Base-by-base conservation (phyloP, 1,140 invertebrate genomes). In the Penaeus vannamei region DNA sequence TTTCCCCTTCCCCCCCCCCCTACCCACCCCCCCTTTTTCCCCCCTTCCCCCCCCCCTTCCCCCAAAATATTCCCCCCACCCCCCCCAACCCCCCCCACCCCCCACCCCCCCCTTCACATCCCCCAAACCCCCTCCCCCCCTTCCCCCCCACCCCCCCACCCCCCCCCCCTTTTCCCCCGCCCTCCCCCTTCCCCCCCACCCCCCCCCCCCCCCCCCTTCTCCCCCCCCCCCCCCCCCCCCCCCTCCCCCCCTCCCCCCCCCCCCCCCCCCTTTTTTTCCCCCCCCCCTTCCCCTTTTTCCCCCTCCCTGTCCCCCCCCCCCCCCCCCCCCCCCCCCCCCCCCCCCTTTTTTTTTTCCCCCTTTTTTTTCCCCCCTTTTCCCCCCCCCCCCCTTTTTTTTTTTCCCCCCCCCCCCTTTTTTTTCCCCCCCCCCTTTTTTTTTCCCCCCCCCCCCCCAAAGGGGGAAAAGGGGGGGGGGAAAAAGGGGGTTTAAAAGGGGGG, bases 221-320 rank as follows among this genome's bases (percentile, higher is more conserved):
- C 46, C 14, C 26, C 32, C 26, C n/a, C 26, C 32, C 26, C 32
- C 26, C 32, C 26, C n/a, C 26, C 32, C 69, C 32, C 69, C 32
- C 69, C 32, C 26, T 76, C 69, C 32, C 26, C 14, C 20, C 32
- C 69, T 19, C 36, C 19, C 22, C 10, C 36, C 8, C 29, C 32
- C 10, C 7, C 14, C 26, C 69, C 14, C 22, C 8, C 17, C 0
- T n/a, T 29, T 29, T 10, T 23, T 17, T 19, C 26, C 26, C 5
- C 26, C 10, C 69, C 32, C 69, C n/a, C 69, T 32, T n/a, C 5
- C 26, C 69, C 4, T 76, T 62, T 85, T 36, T 72, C 84, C 76
- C 64, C 60, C 84, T 85, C 64, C 76, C 84, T 85, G 17, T 85
- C 83, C 29, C 62, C 69, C 61, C 46, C 32, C 46, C 61, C n/a